These are phyloP conservation scores for Porites lutea DNA, from an alignment of 64 coral and sea anemone genomes.

Conservation along the genomic window DNA sequence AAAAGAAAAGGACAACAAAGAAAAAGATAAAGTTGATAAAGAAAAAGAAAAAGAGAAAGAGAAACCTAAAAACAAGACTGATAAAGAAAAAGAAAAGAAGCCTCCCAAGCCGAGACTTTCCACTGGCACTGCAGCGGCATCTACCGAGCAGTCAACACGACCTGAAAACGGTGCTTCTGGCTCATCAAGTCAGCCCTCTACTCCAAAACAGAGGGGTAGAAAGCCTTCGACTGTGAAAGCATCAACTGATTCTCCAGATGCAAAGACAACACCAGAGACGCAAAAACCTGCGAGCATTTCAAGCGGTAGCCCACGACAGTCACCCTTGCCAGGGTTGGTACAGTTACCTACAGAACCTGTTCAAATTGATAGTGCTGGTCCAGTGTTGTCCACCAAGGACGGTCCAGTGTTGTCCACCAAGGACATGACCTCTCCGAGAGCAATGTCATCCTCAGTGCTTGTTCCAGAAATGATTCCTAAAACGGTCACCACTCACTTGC, in stretches of 20 bases:
- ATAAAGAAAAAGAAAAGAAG: conserved; percentile 28
- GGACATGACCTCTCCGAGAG: background rate
- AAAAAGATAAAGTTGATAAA: conserved; percentile 10
- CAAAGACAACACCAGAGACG: conserved; percentile 23
- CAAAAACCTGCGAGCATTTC: conserved; percentile 49
- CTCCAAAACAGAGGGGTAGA: conserved; percentile 83
- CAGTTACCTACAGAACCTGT: conserved; percentile 29
- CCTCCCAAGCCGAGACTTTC: conserved; percentile 35
- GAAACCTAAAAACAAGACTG: background rate
- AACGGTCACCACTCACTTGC: conserved; percentile 14
- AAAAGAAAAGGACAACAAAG: background rate
- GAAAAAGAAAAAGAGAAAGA: background rate
- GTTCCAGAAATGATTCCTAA: conserved; percentile 22
- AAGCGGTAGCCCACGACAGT: background rate
- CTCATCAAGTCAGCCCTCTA: conserved; percentile 14
- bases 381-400: conserved; percentile 20
- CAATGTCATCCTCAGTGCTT: background rate
- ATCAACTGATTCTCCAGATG: conserved; percentile 19
- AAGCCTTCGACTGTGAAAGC: conserved; percentile 80
- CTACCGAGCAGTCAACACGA: conserved; percentile 17
- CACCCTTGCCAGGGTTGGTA: conserved; percentile 21
- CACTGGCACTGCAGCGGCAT: background rate
- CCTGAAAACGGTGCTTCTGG: background rate
- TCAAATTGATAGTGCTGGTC: conserved; percentile 23
- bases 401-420: conserved; percentile 16